These are phyloP conservation scores for Drosophila subquinaria DNA, from an alignment of 2,888 invertebrate genomes.

Conservation along the genomic window DNA sequence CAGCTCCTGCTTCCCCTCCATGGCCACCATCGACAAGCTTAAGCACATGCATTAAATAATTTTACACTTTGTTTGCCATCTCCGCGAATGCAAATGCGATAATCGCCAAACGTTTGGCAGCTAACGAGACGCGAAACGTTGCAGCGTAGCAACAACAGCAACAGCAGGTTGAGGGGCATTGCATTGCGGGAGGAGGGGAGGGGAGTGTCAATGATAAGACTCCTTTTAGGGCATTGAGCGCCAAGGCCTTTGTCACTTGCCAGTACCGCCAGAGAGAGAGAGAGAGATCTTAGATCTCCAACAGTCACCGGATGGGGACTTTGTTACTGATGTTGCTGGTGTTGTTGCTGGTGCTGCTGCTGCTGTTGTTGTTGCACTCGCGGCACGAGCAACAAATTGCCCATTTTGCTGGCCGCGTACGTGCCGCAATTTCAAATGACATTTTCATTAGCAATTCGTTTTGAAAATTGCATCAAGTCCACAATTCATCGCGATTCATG, in stretches of 20 bases:
- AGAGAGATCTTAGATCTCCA: slow-evolving; percentile 52
- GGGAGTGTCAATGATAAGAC: slow-evolving; percentile 54
- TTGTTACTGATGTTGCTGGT: slow-evolving; percentile 17
- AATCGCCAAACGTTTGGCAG: slow-evolving; percentile 78
- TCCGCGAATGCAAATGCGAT: slow-evolving; percentile 73
- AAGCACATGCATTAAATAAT: slow-evolving; percentile 81
- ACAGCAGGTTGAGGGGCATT: neutral
- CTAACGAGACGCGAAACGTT: slow-evolving; percentile 72
- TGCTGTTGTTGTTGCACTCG: slow-evolving; percentile 41
- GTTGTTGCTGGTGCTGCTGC: slow-evolving; percentile 1
- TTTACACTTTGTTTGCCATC: slow-evolving; percentile 81
- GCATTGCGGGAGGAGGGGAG: neutral
- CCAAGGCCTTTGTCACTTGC: slow-evolving; percentile 61
- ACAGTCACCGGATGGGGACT: slow-evolving; percentile 21
- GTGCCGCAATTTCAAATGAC: slow-evolving; percentile 79
- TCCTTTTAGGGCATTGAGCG: slow-evolving; percentile 63
- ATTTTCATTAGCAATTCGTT: slow-evolving; percentile 82
- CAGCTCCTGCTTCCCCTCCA: slow-evolving; percentile 18
- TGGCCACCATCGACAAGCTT: slow-evolving; percentile 28
- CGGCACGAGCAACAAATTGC: slow-evolving; percentile 80
- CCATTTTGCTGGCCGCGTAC: slow-evolving; percentile 76
- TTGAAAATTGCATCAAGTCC: slow-evolving; percentile 74
- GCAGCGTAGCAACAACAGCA: slow-evolving; percentile 29
- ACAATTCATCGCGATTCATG: slow-evolving; percentile 64
- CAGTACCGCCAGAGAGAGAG: slow-evolving; percentile 37